These are phyloP conservation scores for Parnassius glacialis DNA, from an alignment of 2,888 invertebrate genomes.

Conservation along the genomic window DNA sequence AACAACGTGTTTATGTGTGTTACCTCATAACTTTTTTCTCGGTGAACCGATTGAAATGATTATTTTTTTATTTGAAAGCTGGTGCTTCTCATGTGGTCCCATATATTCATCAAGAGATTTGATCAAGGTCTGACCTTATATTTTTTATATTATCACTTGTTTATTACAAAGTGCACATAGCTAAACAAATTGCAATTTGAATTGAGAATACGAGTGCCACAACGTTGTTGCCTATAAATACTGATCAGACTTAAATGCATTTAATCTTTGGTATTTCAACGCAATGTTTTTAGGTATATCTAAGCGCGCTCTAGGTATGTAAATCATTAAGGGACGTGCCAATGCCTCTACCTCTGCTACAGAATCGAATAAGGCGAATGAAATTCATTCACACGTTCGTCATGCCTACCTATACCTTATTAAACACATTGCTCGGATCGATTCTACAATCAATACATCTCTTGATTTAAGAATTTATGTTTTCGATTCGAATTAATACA, in stretches of 20 bases:
- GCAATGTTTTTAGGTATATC: slow-evolving; percentile 28
- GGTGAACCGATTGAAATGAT: no score
- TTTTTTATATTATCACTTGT: no score
- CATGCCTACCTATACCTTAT: slow-evolving; percentile 74
- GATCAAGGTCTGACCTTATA: no score
- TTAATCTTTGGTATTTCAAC: slow-evolving; percentile 14
- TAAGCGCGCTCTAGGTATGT: slow-evolving; percentile 40
- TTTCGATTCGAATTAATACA: slow-evolving; percentile 62
- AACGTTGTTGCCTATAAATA: neutral
- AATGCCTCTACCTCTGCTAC: slow-evolving; percentile 56
- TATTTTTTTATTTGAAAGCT: no score
- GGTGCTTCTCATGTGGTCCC: neutral
- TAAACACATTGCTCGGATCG: slow-evolving; percentile 69
- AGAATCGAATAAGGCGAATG: slow-evolving; percentile 69
- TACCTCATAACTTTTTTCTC: no score
- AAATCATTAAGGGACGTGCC: slow-evolving; percentile 72
- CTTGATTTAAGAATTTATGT: slow-evolving; percentile 40
- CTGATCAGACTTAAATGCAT: neutral
- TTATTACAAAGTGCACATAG: neutral
- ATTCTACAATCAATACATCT: slow-evolving; percentile 41
- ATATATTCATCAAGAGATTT: neutral
- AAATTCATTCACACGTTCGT: slow-evolving; percentile 79
- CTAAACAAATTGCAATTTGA: neutral
- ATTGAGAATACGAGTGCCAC: neutral
- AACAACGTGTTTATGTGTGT: no score